A percentile compares a stretch with the other conserved stretches of the same genome.
Evolutionary conservation across 2,113 vertebrate genomes (phyloP).

Genomic region (Sapajus apella): DNA sequence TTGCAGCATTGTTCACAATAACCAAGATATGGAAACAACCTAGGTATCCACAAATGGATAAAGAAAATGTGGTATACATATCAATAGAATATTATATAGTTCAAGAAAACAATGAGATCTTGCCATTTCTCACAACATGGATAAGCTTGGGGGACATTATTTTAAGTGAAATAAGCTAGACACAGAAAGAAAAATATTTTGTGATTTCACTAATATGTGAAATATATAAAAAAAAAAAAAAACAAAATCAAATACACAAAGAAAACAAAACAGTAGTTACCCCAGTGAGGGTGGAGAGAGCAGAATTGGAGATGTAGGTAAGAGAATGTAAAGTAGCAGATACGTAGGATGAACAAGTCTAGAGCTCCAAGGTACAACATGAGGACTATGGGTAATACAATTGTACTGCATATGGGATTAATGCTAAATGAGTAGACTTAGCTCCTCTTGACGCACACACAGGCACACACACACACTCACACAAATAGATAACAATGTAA

Average conservation of each 20-base stretch:
- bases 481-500: neutral
- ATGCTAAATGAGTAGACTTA: neutral
- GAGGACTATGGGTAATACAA: neutral
- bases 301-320: neutral
- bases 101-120: neutral
- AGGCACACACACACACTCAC: too few relatives aligned
- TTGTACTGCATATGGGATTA: neutral
- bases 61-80: neutral
- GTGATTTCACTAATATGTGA: neutral
- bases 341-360: neutral
- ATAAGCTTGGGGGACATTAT: neutral
- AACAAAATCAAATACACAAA: neutral
- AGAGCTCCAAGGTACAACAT: neutral
- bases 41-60: neutral
- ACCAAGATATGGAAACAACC: neutral
- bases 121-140: neutral
- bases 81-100: neutral
- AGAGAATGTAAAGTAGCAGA: neutral
- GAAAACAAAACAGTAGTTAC: neutral
- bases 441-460: neutral
- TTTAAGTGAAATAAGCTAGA: neutral
- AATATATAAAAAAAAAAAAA: neutral
- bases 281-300: too few relatives aligned
- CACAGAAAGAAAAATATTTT: neutral
- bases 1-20: neutral